Percentiles rank a stretch among this genome's conserved stretches.
These are phyloP conservation scores for Mercenaria mercenaria DNA, from an alignment of 1,140 invertebrate species.

Conservation along the genomic window DNA sequence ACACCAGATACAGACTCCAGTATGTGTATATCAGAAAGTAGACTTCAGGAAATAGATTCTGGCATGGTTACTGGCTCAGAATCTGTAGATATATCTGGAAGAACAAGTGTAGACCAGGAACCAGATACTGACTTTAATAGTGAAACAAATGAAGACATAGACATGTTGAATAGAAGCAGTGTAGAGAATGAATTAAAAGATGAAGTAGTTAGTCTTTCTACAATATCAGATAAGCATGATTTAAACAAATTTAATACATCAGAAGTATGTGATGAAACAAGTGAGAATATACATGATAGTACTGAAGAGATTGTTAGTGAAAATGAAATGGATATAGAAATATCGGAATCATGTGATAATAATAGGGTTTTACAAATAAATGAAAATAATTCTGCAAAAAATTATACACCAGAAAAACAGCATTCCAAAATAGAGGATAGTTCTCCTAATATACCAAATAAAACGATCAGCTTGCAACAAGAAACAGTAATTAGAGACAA, in stretches of 20 bases:
- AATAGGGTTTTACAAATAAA: not conserved
- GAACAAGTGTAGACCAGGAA: constrained; percentile 12
- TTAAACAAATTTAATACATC: not conserved
- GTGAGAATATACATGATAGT: not conserved
- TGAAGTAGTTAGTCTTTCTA: not conserved
- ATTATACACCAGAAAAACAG: not conserved
- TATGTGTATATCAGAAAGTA: constrained; percentile 26
- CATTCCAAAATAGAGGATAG: not conserved
- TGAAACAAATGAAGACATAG: constrained; percentile 6
- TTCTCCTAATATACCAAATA: not conserved
- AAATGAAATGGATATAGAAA: constrained; percentile 13
- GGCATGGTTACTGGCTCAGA: constrained; percentile 42
- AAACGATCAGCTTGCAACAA: not conserved
- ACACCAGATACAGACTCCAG: constrained; percentile 49
- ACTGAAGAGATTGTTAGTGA: not conserved
- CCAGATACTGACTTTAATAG: not conserved
- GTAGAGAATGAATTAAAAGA: not conserved
- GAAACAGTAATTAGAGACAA: too few species aligned
- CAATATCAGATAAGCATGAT: not conserved
- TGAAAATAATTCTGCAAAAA: constrained; percentile 17
- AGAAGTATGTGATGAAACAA: not conserved
- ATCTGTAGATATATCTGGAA: constrained; percentile 25
- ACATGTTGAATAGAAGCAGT: constrained; percentile 41
- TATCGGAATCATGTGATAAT: not conserved
- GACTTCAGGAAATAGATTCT: constrained; percentile 33